Percentiles rank a stretch among this genome's conserved stretches.
Evolutionary conservation across 2,888 invertebrate genomes (phyloP).

Genomic region (Mimumesa dahlbomi): DNA sequence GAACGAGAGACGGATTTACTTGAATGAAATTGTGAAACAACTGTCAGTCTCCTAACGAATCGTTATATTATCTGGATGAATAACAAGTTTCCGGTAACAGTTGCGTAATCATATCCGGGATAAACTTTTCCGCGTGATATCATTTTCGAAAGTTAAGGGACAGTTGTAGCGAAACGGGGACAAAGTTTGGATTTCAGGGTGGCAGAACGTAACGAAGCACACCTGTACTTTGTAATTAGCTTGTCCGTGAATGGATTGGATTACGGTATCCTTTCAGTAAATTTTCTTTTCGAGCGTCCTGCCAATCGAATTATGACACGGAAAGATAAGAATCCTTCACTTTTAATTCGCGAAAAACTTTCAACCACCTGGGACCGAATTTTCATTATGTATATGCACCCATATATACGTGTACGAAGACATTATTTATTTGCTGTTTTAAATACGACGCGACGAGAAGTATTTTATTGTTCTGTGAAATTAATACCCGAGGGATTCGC

Average conservation of each 20-base stretch:
- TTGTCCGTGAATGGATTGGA: constrained; percentile 19
- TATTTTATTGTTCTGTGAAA: constrained; percentile 13
- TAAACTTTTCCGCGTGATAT: no score
- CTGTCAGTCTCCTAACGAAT: no score
- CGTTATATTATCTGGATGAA: no score
- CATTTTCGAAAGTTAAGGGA: background rate
- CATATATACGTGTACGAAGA: no score
- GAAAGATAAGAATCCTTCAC: no score
- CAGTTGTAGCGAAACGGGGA: constrained; percentile 5
- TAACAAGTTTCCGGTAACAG: no score
- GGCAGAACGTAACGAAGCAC: constrained; percentile 22
- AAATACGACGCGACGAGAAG: background rate
- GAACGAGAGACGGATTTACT: no score
- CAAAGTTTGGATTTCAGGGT: constrained; percentile 27
- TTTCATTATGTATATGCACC: no score
- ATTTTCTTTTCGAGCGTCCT: background rate
- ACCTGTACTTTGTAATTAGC: constrained; percentile 37
- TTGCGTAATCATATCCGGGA: no score
- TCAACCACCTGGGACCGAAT: no score
- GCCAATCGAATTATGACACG: background rate
- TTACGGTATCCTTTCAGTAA: constrained; percentile 11
- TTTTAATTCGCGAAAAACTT: no score
- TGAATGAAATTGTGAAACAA: no score
- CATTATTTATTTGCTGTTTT: constrained; percentile 12
- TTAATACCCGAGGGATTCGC: constrained; percentile 6